Base-by-base conservation (phyloP, 2,888 invertebrate species). In the Dioctria rufipes region DNA sequence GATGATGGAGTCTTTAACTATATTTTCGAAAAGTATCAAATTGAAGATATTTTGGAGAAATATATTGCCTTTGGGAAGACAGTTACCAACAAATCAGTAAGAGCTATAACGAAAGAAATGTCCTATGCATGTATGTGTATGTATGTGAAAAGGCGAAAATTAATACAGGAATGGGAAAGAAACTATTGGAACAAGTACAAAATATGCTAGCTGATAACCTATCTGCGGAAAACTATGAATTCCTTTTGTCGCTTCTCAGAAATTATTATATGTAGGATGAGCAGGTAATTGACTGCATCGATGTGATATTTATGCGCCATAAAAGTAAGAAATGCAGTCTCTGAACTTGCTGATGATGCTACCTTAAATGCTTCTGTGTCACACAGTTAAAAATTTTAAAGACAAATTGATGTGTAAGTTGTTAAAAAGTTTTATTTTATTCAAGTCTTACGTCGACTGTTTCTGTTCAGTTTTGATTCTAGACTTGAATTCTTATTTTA, bases 101-200 rank as follows among this genome's bases (percentile, higher is more conserved):
- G 82, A 25, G 80, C 79, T 25, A 51, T 89, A 42, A 84, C 86
- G 49, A 88, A 87, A 81, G 85, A 86, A 67, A 80, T 89, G 67
- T 87, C 88, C 3, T 83, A 83, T 11, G 83, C 86, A 25, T n/a
- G n/a, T n/a, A n/a, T n/a, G 88, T 89, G 58, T 89, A 86, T 79
- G 84, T 89, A 5, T 87, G 86, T 49, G 88, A 86, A 82, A 88
- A 89, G 83, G 87, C 88, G 5, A 87, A 87, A 84, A 86, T 86
- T 43, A 88, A 86, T 83, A 84, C 82, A 8, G 84, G 83, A 58
- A 87, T 88, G 80, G 86, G 88, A 78, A 85, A 84, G 77, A 85
- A 84, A 49, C 81, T 88, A 8, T 81, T 88, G 49, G 84, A 85
- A 51, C 66, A 80, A 42, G 71, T 82, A 81, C 77, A 81, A 78